A percentile compares a stretch with the other conserved stretches of the same genome.
These are phyloP conservation scores for Mionectes macconnelli DNA, from an alignment of 2,113 vertebrate species.

Conservation along the genomic window DNA sequence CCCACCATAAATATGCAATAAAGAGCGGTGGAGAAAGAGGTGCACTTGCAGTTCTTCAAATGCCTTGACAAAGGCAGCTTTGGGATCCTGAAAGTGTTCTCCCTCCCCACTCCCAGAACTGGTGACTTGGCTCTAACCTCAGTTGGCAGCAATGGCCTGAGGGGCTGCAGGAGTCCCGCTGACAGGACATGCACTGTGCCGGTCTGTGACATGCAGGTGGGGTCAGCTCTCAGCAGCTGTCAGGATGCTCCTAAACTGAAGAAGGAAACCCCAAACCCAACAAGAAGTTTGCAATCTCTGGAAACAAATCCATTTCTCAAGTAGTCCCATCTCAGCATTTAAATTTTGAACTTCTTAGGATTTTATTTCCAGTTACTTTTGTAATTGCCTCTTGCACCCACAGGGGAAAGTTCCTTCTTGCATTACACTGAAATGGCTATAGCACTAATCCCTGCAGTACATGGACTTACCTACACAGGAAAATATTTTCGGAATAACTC, in stretches of 20 bases:
- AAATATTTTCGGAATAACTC: not conserved
- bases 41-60: not conserved
- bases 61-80: too few species aligned
- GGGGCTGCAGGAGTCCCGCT: not conserved
- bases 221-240: not conserved
- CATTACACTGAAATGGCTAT: not conserved
- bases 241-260: not conserved
- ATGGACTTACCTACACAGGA: not conserved
- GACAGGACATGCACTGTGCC: not conserved
- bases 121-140: accelerated
- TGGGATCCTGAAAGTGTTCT: not conserved
- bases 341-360: not conserved
- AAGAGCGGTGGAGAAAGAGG: not conserved
- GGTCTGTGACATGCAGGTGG: accelerated
- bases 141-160: not conserved
- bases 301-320: not conserved
- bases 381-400: not conserved
- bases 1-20: not conserved
- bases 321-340: not conserved
- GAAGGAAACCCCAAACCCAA: not conserved
- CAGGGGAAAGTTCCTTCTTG: not conserved
- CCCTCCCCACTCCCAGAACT: accelerated
- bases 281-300: not conserved
- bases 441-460: not conserved
- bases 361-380: not conserved